A percentile compares a stretch with the other conserved stretches of the same genome.
These are phyloP conservation scores for Lutjanus erythropterus DNA, from an alignment of 2,113 vertebrate genomes.

Conservation along the genomic window DNA sequence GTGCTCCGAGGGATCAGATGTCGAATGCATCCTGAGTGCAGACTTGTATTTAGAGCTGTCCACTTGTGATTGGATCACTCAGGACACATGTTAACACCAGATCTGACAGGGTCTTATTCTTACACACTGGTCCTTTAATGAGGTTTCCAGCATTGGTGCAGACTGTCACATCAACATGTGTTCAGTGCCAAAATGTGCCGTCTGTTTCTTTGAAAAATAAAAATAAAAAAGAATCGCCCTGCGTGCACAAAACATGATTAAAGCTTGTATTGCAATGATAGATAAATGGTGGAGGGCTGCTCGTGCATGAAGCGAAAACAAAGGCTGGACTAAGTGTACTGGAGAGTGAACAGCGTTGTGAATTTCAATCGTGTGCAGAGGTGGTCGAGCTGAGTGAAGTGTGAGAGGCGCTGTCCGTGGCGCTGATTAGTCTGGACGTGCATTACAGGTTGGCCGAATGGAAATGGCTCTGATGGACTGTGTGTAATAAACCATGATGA, in stretches of 20 bases:
- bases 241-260: neutral
- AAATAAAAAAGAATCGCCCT: constrained; percentile 5
- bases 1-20: no score
- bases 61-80: no score
- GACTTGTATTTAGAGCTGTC: no score
- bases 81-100: no score
- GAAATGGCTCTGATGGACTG: constrained; percentile 54
- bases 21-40: no score
- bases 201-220: neutral
- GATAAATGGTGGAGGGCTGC: constrained; percentile 21
- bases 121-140: no score
- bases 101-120: no score
- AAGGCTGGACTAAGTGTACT: constrained; percentile 22
- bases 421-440: constrained; percentile 55
- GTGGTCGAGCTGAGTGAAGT: constrained; percentile 24
- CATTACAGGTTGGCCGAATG: constrained; percentile 30
- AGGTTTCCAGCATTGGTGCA: neutral
- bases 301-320: constrained; percentile 42
- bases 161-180: neutral
- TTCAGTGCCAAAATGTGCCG: neutral
- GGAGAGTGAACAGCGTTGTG: constrained; percentile 14
- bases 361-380: constrained; percentile 35
- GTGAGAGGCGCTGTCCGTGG: constrained; percentile 24
- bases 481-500: constrained; percentile 56
- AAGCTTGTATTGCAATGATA: constrained; percentile 6